Base-by-base conservation (phyloP, 2,888 invertebrate species). In the Luperina testacea region DNA sequence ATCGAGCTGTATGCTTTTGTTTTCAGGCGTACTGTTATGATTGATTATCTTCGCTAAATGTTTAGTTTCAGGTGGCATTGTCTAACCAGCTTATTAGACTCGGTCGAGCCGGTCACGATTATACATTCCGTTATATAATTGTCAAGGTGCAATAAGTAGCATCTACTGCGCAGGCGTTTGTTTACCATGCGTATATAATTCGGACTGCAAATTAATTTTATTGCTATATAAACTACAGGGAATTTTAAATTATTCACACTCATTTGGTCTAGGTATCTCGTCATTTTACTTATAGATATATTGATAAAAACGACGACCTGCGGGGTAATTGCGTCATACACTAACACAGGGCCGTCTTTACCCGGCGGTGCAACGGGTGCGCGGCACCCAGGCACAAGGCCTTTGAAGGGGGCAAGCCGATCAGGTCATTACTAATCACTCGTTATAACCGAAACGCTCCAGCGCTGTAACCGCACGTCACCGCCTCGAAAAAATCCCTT, bases 91-190 rank as follows among this genome's bases (percentile, higher is more conserved):
- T 59, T 79, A 68, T 84, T 84, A 78, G 78, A 48, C 65, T 45
- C 80, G 82, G 67, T 88, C 32, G 67, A 65, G n/a, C 42, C 67
- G 68, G 77, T 87, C 84, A 79, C 79, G 84, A 82, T 79, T 72
- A 63, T 70, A 75, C 64, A 65, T 24, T 73, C 87, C 84, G 82
- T 87, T 87, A 81, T 17, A 51, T 51, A 51, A 15, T 72, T 77
- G 76, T 76, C 75, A 81, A 78, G 78, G 27, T 59, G 61, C 78
- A 76, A 45, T 32, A 69, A 48, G 63, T 13, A 69, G n/a, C 63
- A 64, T 73, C 48, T 71, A 51, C 45, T 67, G 11, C 38, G 48
- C 7, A n/a, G 63, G n/a, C 13, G n/a, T 69, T 53, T 57, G 4
- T 64, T 64, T 59, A n/a, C 9, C n/a, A n/a, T 13, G 59, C 13